Conservation (phyloP, 2,888 invertebrate species). For the Dichetophora obliterata region DNA sequence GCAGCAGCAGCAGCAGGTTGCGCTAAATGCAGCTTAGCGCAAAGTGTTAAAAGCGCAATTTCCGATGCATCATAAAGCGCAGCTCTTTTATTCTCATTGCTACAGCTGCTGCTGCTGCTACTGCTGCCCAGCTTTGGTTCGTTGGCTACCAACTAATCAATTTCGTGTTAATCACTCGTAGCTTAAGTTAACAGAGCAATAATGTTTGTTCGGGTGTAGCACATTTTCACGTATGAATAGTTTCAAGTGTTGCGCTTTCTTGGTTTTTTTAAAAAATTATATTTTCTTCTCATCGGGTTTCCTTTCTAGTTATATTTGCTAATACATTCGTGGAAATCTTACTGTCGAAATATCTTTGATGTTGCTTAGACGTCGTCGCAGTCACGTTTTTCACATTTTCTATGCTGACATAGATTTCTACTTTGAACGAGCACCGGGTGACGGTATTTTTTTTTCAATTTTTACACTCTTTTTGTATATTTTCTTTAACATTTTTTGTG, state of each 20-base stretch:
- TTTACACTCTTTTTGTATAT: too few relatives aligned
- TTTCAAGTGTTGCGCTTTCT: not conserved
- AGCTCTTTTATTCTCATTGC: not conserved
- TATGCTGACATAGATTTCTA: too few relatives aligned
- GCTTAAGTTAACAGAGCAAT: not conserved
- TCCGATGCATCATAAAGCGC: not conserved
- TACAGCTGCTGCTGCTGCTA: not conserved
- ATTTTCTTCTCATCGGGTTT: not conserved
- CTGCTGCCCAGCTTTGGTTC: not conserved
- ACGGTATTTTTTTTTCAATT: too few relatives aligned
- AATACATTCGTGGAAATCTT: conserved; percentile 2
- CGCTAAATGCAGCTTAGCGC: not conserved
- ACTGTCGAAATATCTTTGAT: not conserved
- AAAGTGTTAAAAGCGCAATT: conserved; percentile 26
- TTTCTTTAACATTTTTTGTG: not conserved
- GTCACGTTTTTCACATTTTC: conserved; percentile 13
- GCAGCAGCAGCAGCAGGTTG: not conserved
- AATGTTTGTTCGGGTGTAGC: not conserved
- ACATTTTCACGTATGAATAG: not conserved
- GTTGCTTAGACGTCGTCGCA: not conserved
- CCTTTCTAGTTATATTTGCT: not conserved
- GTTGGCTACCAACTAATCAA: conserved; percentile 1
- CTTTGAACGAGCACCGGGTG: too few relatives aligned
- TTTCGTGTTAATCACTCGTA: conserved; percentile 29
- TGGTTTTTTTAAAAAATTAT: not conserved